These are phyloP conservation scores for Morus bassanus DNA, from an alignment of 2,797 vertebrate species.

Conservation along the genomic window DNA sequence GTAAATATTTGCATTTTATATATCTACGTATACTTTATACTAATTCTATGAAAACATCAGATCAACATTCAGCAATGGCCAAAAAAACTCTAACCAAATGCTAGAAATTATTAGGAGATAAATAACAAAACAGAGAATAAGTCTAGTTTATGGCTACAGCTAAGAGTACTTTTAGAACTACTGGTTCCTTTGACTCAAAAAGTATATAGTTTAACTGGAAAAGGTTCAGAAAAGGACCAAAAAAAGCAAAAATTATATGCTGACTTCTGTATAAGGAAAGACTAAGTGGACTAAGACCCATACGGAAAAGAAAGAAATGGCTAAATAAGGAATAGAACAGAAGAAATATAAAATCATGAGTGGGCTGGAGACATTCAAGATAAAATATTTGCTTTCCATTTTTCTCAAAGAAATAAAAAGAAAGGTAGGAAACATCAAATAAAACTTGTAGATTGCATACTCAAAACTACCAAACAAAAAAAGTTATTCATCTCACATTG, in stretches of 20 bases:
- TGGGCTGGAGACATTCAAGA: background rate
- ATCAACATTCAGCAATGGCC: background rate
- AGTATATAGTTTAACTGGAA: background rate
- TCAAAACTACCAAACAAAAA: no score
- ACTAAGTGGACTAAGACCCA: background rate
- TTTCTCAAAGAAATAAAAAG: background rate
- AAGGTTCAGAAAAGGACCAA: background rate
- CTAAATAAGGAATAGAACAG: background rate
- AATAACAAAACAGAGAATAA: background rate
- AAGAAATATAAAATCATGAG: background rate
- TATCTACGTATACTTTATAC: background rate
- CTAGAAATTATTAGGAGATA: background rate
- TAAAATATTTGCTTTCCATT: background rate
- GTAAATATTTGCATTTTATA: background rate
- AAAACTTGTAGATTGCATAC: background rate
- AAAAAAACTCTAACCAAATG: background rate
- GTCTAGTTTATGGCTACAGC: background rate
- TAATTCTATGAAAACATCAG: background rate
- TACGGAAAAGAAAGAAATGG: background rate
- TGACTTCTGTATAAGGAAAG: background rate
- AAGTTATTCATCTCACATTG: background rate
- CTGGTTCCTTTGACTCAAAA: background rate
- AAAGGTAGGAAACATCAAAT: background rate
- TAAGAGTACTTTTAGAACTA: background rate
- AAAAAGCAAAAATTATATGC: background rate